A percentile compares a stretch with the other conserved stretches of the same genome.
phyloP scores from a whole-genome alignment of 92 coral and sea anemone species.

The Paragorgia papillata region DNA sequence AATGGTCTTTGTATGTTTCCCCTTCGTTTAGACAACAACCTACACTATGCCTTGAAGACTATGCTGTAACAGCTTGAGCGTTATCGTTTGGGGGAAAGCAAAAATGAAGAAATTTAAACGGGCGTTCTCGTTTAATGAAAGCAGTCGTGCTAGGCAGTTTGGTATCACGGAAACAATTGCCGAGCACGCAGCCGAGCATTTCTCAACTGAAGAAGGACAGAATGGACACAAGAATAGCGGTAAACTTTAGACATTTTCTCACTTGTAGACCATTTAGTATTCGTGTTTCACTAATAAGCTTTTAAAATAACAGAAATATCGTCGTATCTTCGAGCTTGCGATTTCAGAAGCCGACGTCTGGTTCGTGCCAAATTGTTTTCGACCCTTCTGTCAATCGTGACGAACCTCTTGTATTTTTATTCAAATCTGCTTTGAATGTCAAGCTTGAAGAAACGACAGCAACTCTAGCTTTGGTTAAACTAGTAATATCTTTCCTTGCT shows the following conservation, averaged over 20 bases:
- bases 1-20: not conserved
- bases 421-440: no score
- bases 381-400: no score
- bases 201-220: not conserved
- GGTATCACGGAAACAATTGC: constrained; percentile 34
- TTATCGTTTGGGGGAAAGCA: not conserved
- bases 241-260: not conserved
- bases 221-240: constrained; percentile 43
- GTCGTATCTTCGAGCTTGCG: no score
- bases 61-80: not conserved
- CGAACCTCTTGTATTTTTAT: no score
- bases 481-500: not conserved
- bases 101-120: constrained; percentile 40
- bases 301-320: no score
- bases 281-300: no score
- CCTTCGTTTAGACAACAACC: not conserved
- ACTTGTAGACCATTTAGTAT: not conserved
- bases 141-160: constrained; percentile 30
- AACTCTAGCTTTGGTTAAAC: no score
- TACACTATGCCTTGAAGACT: constrained; percentile 26
- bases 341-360: no score
- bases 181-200: constrained; percentile 26
- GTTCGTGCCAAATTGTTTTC: no score
- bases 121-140: constrained; percentile 34
- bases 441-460: no score